Conservation (phyloP, 1,140 invertebrate genomes). For the Drosophila pallidifrons region DNA sequence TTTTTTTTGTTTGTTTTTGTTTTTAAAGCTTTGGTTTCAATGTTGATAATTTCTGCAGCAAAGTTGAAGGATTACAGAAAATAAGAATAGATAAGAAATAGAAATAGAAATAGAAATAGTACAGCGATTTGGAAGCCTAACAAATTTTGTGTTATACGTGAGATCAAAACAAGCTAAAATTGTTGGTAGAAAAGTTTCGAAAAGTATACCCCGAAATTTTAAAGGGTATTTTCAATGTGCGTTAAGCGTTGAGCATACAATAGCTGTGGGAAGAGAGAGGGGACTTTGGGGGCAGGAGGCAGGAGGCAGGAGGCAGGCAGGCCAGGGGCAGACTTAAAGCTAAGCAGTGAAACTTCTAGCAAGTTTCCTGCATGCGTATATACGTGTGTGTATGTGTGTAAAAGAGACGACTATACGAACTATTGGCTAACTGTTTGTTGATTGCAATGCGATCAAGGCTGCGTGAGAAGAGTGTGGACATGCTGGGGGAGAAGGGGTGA, state of each 20-base stretch:
- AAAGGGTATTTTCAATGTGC: constrained; percentile 34
- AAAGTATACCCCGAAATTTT: not conserved
- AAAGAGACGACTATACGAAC: constrained; percentile 54
- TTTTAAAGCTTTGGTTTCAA: constrained; percentile 81
- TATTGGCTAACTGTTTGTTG: constrained; percentile 35
- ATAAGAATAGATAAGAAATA: constrained; percentile 26
- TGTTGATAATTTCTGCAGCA: constrained; percentile 74
- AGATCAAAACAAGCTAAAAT: constrained; percentile 74
- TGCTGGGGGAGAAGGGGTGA: not conserved
- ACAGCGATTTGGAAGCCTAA: constrained; percentile 53
- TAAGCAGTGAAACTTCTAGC: constrained; percentile 27
- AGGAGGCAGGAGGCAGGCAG: not conserved
- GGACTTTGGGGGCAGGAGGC: not conserved
- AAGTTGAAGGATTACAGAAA: constrained; percentile 52
- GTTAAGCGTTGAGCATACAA: constrained; percentile 47
- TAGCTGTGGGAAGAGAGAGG: constrained; percentile 10
- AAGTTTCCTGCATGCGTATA: constrained; percentile 17
- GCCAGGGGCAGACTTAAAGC: constrained; percentile 14
- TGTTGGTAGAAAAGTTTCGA: constrained; percentile 27
- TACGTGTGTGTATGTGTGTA: not conserved
- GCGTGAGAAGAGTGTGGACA: not conserved
- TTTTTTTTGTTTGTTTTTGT: constrained; percentile 13
- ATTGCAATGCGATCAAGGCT: constrained; percentile 29
- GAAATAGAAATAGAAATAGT: constrained; percentile 18
- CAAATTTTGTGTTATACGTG: constrained; percentile 63